A percentile compares a stretch with the other conserved stretches of the same genome.
These are phyloP conservation scores for Centropyge bicolor DNA, from an alignment of 2,797 vertebrate genomes.

Conservation along the genomic window DNA sequence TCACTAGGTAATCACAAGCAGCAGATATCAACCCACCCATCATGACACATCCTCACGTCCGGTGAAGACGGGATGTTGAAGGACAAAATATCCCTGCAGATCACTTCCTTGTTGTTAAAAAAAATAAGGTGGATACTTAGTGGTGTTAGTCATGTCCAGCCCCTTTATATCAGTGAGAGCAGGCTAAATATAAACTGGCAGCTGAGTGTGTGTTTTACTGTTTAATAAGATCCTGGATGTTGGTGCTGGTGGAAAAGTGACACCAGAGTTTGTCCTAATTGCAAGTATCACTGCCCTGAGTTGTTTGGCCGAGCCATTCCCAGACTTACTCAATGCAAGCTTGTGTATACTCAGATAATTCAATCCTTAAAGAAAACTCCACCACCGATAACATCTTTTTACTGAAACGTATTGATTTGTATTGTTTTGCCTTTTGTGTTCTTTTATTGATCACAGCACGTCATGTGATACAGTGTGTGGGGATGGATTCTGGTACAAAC, in stretches of 20 bases:
- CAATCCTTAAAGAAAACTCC: constrained; percentile 23
- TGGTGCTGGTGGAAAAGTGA: not conserved
- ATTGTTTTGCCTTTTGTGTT: constrained; percentile 61
- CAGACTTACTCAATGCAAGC: not conserved
- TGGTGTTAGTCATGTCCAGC: not conserved
- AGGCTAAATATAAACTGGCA: not conserved
- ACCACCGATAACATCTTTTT: constrained; percentile 39
- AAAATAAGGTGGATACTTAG: not conserved
- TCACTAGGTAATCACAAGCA: not conserved
- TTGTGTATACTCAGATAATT: not conserved
- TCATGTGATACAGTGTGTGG: constrained; percentile 62
- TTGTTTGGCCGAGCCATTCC: not conserved
- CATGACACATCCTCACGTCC: not conserved
- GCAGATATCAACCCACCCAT: not conserved
- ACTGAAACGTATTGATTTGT: constrained; percentile 67
- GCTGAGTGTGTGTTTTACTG: not conserved
- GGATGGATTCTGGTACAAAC: constrained; percentile 42
- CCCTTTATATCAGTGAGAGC: not conserved
- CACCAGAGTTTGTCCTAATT: not conserved
- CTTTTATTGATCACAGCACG: constrained; percentile 62
- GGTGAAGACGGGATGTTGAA: constrained; percentile 10
- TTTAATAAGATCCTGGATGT: not conserved
- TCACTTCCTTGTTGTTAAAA: not conserved
- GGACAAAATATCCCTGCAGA: not conserved
- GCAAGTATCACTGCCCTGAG: not conserved